Evolutionary conservation across 2,113 vertebrate species (phyloP), one percentile per base, ranked within the genome.

Genomic region (Herpetotheres cachinnans): DNA sequence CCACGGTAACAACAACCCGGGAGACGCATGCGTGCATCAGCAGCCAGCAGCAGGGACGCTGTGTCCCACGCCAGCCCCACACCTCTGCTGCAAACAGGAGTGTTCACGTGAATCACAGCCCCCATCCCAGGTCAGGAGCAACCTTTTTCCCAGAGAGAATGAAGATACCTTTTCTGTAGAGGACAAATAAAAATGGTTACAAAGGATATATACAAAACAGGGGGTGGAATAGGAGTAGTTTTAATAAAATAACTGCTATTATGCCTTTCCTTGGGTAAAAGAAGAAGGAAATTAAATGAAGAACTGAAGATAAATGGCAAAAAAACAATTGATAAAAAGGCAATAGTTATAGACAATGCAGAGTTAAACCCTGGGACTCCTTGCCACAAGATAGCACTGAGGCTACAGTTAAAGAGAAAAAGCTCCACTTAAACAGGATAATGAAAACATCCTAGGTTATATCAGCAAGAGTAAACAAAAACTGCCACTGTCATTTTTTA

Each of bases 401-500:
- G 66, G 61, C 55, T 77, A 83, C 55, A 63, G 40, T 36, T 38
- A 76, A 40, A 93, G 74, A 58, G 30, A 50, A 81, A 86, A 86
- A 72, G 0, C 0, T 1, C 29, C 56, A 88, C 58, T 95, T 85
- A 70, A 83, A 88, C 63, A 85, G 62, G 74, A 59, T 88, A 88
- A 91, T 96, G 71, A 78, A 94, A 85, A 86, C 54, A 90, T 93
- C 66, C 78, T 38, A 36, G 30, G 46, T 73, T 73, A 44, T n/a
- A 87, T 36, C 74, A 93, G 61, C 58, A 72, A 50, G 29, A 85
- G 56, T 54, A 90, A 93, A 95, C 22, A 89, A 74, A 90, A 90
- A 1, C n/a, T 34, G 30, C 40, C 70, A 69, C 58, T 91, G 89
- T 91, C 7, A 50, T 50, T 90, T 87, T 89, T 93, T 80, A 93